phyloP scores from a whole-genome alignment of 2,888 invertebrate species.

The Globia sparganii region DNA sequence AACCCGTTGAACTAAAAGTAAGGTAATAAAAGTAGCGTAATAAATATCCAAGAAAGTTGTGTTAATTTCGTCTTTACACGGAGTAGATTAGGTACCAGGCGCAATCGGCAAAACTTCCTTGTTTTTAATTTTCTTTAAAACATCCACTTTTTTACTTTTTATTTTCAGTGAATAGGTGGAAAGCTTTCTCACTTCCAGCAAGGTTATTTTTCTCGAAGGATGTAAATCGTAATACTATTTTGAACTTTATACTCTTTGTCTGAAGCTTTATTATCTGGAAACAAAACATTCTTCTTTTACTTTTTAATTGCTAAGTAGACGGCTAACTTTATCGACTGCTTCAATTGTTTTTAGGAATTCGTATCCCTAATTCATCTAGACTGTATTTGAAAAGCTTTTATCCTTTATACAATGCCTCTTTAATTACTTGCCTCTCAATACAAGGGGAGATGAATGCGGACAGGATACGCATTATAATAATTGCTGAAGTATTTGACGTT shows the following conservation, averaged over 20 bases:
- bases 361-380: conserved; percentile 69
- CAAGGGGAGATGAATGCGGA: conserved; percentile 30
- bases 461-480: conserved; percentile 41
- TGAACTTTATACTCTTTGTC: conserved; percentile 76
- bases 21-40: conserved; percentile 87
- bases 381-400: conserved; percentile 61
- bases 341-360: conserved; percentile 76
- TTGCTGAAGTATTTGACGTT: conserved; percentile 44
- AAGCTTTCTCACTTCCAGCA: conserved; percentile 87
- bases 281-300: conserved; percentile 78
- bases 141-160: conserved; percentile 88
- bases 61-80: conserved; percentile 90
- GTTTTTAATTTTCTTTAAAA: conserved; percentile 91
- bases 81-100: conserved; percentile 86
- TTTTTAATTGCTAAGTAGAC: conserved; percentile 84
- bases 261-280: conserved; percentile 79
- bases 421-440: conserved; percentile 52
- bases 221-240: conserved; percentile 78
- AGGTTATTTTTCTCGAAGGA: conserved; percentile 82
- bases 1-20: conserved; percentile 79
- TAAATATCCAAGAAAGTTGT: conserved; percentile 90
- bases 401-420: conserved; percentile 50
- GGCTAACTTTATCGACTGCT: conserved; percentile 75
- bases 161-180: conserved; percentile 87
- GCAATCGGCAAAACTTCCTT: conserved; percentile 89